phyloP scores from a whole-genome alignment of 2,113 vertebrate species.

The Nyctibius bracteatus region DNA sequence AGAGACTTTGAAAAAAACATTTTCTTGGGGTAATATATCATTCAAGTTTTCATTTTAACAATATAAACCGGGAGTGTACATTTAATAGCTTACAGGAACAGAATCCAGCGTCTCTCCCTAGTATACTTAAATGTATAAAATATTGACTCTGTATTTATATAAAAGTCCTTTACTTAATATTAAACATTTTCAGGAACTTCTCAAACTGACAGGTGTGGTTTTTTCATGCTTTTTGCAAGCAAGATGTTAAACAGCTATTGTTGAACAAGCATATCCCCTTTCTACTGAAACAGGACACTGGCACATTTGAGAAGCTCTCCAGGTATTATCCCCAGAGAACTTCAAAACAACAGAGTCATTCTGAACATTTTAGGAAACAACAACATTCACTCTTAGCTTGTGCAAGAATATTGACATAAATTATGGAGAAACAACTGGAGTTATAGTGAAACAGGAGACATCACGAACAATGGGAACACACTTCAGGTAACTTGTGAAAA shows the following conservation, averaged over 20 bases:
- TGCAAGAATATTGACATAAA: neutral
- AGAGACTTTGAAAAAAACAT: neutral
- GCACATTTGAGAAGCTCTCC: neutral
- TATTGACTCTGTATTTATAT: neutral
- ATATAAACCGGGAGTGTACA: neutral
- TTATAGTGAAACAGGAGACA: neutral
- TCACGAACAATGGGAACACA: neutral
- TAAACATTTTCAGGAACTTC: neutral
- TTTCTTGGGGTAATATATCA: neutral
- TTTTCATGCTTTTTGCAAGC: neutral
- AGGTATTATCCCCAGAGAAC: neutral
- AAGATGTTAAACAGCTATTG: neutral
- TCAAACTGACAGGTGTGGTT: neutral
- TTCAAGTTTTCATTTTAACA: neutral
- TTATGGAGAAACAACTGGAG: neutral
- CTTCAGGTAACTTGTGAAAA: neutral
- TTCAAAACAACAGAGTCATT: neutral
- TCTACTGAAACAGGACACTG: neutral
- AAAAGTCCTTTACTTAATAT: neutral
- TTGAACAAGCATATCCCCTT: neutral
- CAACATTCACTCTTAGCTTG: neutral
- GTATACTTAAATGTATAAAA: neutral
- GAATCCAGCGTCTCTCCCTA: neutral
- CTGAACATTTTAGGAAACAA: neutral
- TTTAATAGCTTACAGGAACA: neutral